These are phyloP conservation scores for Drosophila setifemur DNA, from an alignment of 1,140 invertebrate genomes.

Conservation along the genomic window DNA sequence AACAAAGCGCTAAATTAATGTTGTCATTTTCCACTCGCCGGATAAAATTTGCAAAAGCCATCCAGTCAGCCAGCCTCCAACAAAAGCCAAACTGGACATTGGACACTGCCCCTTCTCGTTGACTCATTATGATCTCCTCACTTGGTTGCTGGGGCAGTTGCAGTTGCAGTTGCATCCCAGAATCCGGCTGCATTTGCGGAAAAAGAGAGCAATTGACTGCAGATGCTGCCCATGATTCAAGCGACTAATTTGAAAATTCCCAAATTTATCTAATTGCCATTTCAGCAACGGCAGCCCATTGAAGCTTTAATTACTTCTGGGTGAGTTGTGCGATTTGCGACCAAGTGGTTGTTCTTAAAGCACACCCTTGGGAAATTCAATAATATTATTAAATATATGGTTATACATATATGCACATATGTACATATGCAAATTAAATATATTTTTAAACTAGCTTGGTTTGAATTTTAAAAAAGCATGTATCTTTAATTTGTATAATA, in stretches of 20 bases:
- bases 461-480: too few species aligned
- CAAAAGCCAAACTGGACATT: constrained; percentile 31
- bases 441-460: too few species aligned
- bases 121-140: constrained; percentile 32
- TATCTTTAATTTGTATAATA: too few species aligned
- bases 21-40: constrained; percentile 79
- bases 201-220: constrained; percentile 68
- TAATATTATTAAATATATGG: too few species aligned
- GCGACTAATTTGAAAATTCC: constrained; percentile 71
- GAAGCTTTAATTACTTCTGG: constrained; percentile 25
- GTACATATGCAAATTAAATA: too few species aligned
- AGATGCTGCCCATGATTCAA: constrained; percentile 69
- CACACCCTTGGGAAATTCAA: too few species aligned
- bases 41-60: constrained; percentile 58
- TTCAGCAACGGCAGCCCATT: not conserved
- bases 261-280: constrained; percentile 69
- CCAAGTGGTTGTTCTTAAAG: not conserved
- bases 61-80: constrained; percentile 43
- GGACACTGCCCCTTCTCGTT: not conserved
- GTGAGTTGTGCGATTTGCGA: not conserved
- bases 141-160: constrained; percentile 6
- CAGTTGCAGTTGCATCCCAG: constrained; percentile 32
- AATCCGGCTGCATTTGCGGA: constrained; percentile 41
- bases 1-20: constrained; percentile 79
- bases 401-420: too few species aligned